Base-by-base conservation (phyloP, 2,888 invertebrate species). In the Heteromurus nitidus region DNA sequence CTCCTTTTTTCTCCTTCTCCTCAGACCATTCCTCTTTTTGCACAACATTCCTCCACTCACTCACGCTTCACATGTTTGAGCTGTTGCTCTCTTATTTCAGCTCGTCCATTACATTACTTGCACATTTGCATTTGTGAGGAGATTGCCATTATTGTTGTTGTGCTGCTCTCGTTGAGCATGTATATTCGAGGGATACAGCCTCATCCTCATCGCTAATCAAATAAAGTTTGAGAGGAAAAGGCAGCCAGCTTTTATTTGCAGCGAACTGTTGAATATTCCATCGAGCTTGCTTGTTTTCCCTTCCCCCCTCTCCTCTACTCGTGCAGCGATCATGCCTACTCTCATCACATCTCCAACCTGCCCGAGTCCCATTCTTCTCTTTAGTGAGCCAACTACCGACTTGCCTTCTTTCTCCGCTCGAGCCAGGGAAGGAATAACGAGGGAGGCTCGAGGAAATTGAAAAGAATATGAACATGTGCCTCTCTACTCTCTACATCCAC, bases 81-180 rank as follows among this genome's bases (percentile, higher is more conserved):
- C 50, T 36, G 36, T 13, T 36, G 20, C 3, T 9, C 20, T 20
- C 16, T 50, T 20, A 20, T 20, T 50, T 13, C 36, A 20, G 9
- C 50, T 50, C n/a, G 20, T 20, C 75, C 72, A 79, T 79, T 84
- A 67, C 84, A 84, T 84, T 84, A 84, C 65, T 53, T 73, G 77
- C 76, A 76, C 75, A 80, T 72, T 82, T 72, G 81, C 82, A 76
- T 82, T 73, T 72, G 75, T 36, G 5, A 13, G 69, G 36, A 74
- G 65, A 82, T 79, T 82, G 64, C 67, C 69, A 77, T 64, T 62
- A 73, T 62, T 53, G 60, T 62, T 20, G 50, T 20, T 50, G 20
- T 36, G 26, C 47, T 16, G 11, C 16, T 36, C 7, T 36, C 36
- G 5, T 13, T 36, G 13, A 5, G 13, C 36, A 36, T 36, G 13